Percentiles rank a stretch among this genome's conserved stretches.
These are phyloP conservation scores for Apodemus agrarius DNA, from an alignment of 2,797 vertebrate genomes.

Conservation along the genomic window DNA sequence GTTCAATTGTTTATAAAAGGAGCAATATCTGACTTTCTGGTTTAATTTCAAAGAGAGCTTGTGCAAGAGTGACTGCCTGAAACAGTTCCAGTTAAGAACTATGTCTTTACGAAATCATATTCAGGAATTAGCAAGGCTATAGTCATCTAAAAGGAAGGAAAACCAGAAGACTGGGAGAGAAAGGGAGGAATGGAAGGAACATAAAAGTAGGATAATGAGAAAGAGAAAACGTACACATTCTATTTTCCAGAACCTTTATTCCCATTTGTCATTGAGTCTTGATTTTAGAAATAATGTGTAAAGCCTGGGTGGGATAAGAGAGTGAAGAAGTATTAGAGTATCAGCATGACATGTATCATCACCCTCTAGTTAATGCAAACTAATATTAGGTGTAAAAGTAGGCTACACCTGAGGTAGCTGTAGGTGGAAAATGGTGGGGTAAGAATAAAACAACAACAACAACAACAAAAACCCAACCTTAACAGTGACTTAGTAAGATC, in stretches of 20 bases:
- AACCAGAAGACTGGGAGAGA: not conserved
- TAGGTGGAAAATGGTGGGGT: not conserved
- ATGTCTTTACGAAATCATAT: not conserved
- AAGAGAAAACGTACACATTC: not conserved
- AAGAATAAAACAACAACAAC: not conserved
- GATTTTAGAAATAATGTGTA: not conserved
- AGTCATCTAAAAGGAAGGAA: not conserved
- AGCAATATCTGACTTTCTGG: slow-evolving; percentile 17
- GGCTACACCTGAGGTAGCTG: not conserved
- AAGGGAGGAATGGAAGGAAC: not conserved
- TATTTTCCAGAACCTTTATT: slow-evolving; percentile 36
- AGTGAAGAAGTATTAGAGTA: not conserved
- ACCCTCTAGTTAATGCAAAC: slow-evolving; percentile 4
- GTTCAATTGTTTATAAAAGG: slow-evolving; percentile 3
- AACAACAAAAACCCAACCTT: not conserved
- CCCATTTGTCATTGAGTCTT: slow-evolving; percentile 6
- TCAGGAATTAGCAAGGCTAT: not conserved
- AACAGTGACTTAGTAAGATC: not conserved
- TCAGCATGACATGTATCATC: not conserved
- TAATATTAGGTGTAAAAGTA: slow-evolving; percentile 33
- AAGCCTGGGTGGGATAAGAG: not conserved
- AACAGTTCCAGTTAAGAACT: not conserved
- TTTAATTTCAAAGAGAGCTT: slow-evolving; percentile 60
- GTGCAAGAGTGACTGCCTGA: slow-evolving; percentile 7
- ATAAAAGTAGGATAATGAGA: not conserved